phyloP scores from a whole-genome alignment of 2,888 invertebrate genomes.

The Rosalia funebris region DNA sequence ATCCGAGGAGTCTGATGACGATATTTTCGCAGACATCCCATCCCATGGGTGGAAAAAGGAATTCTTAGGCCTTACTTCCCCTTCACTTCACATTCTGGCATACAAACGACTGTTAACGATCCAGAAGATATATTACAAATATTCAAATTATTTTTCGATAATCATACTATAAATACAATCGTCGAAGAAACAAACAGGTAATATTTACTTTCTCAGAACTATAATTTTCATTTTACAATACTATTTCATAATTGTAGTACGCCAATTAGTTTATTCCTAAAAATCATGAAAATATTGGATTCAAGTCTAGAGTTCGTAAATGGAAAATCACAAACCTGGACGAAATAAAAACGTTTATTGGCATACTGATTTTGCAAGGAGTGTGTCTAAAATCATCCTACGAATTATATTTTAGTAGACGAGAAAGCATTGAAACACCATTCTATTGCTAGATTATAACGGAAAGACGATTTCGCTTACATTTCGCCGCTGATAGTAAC shows the following conservation, averaged over 20 bases:
- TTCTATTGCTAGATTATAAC: slow-evolving; percentile 1
- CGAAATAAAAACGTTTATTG: too few relatives aligned
- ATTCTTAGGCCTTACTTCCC: too few relatives aligned
- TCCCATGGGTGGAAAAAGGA: slow-evolving; percentile 18
- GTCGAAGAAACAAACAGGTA: too few relatives aligned
- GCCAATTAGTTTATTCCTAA: not conserved
- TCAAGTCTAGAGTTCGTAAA: too few relatives aligned
- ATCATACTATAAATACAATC: too few relatives aligned
- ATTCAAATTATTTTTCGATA: too few relatives aligned
- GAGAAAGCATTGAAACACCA: slow-evolving; percentile 2
- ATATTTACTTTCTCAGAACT: too few relatives aligned
- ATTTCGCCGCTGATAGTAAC: not conserved
- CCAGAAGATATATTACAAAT: slow-evolving; percentile 8
- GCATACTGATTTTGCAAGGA: slow-evolving; percentile 10
- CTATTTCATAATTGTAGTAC: not conserved
- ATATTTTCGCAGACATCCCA: slow-evolving; percentile 3
- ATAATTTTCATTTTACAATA: too few relatives aligned
- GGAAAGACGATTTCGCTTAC: not conserved
- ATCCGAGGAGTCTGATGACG: slow-evolving; percentile 8
- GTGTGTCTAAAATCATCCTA: not conserved
- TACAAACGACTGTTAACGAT: not conserved
- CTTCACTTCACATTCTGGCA: slow-evolving; percentile 14
- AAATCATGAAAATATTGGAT: not conserved
- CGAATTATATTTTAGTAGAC: not conserved
- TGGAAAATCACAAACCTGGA: too few relatives aligned